Evolutionary conservation across 2,113 vertebrate genomes (phyloP).

Genomic region (Mola mola): DNA sequence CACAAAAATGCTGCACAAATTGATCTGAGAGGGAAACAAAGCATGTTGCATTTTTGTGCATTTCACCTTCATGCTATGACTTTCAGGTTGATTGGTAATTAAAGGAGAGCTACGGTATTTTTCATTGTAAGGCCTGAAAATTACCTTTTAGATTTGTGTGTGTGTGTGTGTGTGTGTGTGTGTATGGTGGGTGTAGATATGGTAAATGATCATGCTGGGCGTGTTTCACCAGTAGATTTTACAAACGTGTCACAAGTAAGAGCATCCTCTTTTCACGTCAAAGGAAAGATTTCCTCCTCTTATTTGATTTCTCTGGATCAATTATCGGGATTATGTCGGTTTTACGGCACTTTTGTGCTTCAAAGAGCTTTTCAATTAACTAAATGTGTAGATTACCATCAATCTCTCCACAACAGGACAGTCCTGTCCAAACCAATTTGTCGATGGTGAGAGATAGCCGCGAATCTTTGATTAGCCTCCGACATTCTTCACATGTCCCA

Average conservation of each 20-base stretch:
- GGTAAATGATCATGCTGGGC: conserved; percentile 19
- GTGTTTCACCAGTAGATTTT: conserved; percentile 54
- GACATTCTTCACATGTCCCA: conserved; percentile 45
- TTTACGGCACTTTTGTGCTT: conserved; percentile 69
- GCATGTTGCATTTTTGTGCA: conserved; percentile 2
- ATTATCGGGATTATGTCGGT: conserved; percentile 79
- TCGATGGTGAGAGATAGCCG: conserved; percentile 65
- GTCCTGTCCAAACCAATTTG: conserved; percentile 51
- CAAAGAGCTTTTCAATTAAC: conserved; percentile 86
- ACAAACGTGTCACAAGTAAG: conserved; percentile 65
- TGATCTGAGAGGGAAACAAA: conserved; percentile 9
- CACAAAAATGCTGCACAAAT: neutral
- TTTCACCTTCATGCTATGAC: conserved; percentile 2
- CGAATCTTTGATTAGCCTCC: conserved; percentile 63
- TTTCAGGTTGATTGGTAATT: neutral
- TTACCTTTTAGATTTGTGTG: too few species aligned
- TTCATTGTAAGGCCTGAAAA: too few species aligned
- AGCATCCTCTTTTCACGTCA: conserved; percentile 66
- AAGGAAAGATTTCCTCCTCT: conserved; percentile 72
- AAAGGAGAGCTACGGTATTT: conserved; percentile 3
- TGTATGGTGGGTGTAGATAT: conserved; percentile 6
- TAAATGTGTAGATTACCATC: conserved; percentile 85
- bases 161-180: too few species aligned
- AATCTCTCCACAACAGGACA: conserved; percentile 68
- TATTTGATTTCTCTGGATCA: conserved; percentile 81